Conservation (phyloP, 2,888 invertebrate genomes). For the Anarsia innoxiella region DNA sequence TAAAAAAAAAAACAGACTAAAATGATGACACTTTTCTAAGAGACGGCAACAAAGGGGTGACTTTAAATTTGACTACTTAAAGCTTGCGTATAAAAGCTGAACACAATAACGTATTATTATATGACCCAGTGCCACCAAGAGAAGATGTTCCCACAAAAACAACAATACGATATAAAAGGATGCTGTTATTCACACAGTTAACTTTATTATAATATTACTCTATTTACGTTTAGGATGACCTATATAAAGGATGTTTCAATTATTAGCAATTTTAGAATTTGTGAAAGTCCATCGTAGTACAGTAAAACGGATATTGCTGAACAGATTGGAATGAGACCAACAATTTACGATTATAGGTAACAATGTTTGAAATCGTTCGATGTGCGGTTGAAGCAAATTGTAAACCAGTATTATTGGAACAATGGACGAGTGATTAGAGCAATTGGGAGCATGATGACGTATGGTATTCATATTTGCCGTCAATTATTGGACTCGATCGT, state of each 20-base stretch:
- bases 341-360: slow-evolving; percentile 2
- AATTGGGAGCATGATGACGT: no score
- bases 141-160: slow-evolving; percentile 66
- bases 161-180: slow-evolving; percentile 66
- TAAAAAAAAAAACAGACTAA: no score
- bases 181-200: slow-evolving; percentile 75
- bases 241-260: slow-evolving; percentile 11
- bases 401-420: no score
- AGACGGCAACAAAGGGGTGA: slow-evolving; percentile 9
- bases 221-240: slow-evolving; percentile 31
- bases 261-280: no score
- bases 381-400: slow-evolving; percentile 1
- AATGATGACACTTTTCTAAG: no score
- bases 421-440: no score
- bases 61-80: slow-evolving; percentile 26
- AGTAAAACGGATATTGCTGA: slow-evolving; percentile 6
- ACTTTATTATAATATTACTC: slow-evolving; percentile 53
- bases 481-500: no score
- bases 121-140: slow-evolving; percentile 39
- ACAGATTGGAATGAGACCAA: slow-evolving; percentile 7
- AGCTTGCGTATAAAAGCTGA: slow-evolving; percentile 15
- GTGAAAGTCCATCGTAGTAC: not conserved
- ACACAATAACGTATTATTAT: slow-evolving; percentile 37
- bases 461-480: no score
- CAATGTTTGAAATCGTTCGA: not conserved